Evolutionary conservation across 2,888 invertebrate genomes (phyloP).

Genomic region (Endotricha flammealis): DNA sequence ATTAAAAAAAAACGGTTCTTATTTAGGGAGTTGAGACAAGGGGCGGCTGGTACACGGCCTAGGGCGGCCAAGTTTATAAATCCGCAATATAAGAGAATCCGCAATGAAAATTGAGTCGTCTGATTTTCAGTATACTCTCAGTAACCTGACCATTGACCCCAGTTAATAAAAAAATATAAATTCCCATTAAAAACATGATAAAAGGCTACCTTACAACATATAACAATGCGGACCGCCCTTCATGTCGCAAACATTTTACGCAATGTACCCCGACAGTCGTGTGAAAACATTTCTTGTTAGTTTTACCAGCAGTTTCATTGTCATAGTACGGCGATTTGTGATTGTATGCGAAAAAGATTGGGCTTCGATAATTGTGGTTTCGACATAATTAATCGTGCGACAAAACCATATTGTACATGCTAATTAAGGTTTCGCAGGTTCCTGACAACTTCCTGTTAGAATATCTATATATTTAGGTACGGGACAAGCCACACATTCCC

Average conservation of each 20-base stretch:
- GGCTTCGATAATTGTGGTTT: conserved; percentile 41
- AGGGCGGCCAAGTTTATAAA: too few species aligned
- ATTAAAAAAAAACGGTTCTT: too few species aligned
- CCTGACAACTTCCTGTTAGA: too few species aligned
- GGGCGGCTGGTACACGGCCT: too few species aligned
- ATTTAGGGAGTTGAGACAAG: too few species aligned
- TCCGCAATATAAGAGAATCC: too few species aligned
- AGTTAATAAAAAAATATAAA: conserved; percentile 13
- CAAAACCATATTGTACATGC: conserved; percentile 4
- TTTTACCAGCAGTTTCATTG: conserved; percentile 58
- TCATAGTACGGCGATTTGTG: conserved; percentile 46
- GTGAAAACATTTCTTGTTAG: conserved; percentile 60
- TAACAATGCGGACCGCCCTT: conserved; percentile 44
- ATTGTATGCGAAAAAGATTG: conserved; percentile 50
- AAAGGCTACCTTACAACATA: conserved; percentile 19
- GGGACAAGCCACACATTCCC: too few species aligned
- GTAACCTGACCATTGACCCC: conserved; percentile 4
- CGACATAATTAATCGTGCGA: conserved; percentile 34
- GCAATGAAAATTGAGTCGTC: too few species aligned
- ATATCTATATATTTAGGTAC: too few species aligned
- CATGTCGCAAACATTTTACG: conserved; percentile 50
- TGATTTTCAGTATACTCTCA: too few species aligned
- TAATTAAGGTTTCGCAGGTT: conserved; percentile 2
- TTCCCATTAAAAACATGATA: conserved; percentile 17
- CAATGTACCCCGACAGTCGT: conserved; percentile 52